Evolutionary conservation across 2,888 invertebrate genomes (phyloP).

Genomic region (Timema cristinae): DNA sequence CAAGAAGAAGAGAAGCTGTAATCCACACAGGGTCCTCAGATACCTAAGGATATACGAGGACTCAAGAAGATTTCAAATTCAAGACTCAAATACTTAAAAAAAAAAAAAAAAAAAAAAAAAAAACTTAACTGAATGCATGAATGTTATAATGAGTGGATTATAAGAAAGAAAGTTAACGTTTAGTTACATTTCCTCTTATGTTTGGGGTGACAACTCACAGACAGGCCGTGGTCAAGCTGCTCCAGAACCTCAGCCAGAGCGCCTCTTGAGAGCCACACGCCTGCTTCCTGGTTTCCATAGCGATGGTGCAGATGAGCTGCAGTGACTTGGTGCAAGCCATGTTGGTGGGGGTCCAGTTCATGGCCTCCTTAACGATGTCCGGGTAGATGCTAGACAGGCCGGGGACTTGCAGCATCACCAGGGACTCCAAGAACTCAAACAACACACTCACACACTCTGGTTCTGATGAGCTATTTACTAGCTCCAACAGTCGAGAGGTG

Average conservation of each 20-base stretch:
- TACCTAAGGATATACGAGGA: too few species aligned
- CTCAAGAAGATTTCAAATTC: too few species aligned
- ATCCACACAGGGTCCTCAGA: too few species aligned
- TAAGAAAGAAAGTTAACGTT: too few species aligned
- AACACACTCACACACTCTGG: conserved; percentile 50
- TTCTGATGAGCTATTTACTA: conserved; percentile 36
- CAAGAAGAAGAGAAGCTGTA: too few species aligned
- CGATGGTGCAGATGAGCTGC: conserved; percentile 22
- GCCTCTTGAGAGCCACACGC: conserved; percentile 38
- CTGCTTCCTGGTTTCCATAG: conserved; percentile 11
- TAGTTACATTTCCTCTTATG: too few species aligned
- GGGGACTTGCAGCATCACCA: conserved; percentile 47
- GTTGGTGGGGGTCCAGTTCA: conserved; percentile 50
- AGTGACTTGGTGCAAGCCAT: conserved; percentile 27
- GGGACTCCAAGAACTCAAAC: conserved; percentile 50
- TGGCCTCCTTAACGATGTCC: conserved; percentile 44
- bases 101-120: too few species aligned
- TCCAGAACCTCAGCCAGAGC: conserved; percentile 40
- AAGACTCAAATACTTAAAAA: too few species aligned
- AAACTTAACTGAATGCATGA: too few species aligned
- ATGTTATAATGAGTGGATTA: too few species aligned
- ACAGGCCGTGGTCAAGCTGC: conserved; percentile 42
- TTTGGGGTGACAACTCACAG: conserved; percentile 34
- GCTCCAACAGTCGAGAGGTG: conserved; percentile 38
- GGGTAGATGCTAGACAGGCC: conserved; percentile 45